phyloP scores from a whole-genome alignment of 2,113 vertebrate species.

The Apistogramma diplotaenia region DNA sequence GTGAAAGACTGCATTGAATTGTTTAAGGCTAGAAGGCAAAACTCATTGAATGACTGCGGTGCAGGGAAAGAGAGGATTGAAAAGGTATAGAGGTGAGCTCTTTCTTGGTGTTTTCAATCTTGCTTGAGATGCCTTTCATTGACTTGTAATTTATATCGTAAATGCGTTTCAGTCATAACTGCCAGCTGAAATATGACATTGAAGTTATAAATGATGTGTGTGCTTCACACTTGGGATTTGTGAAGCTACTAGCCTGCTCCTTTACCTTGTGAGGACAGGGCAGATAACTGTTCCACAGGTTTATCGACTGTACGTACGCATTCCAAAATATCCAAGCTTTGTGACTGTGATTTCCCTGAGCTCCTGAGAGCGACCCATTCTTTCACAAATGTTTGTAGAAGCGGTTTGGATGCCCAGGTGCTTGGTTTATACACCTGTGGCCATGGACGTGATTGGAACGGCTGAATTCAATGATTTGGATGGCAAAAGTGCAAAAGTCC shows the following conservation, averaged over 20 bases:
- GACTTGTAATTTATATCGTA: neutral
- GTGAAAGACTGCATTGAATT: neutral
- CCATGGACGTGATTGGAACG: too few species aligned
- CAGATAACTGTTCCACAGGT: neutral
- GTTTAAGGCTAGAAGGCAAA: neutral
- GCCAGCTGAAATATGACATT: neutral
- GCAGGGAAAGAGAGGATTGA: neutral
- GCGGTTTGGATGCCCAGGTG: too few species aligned
- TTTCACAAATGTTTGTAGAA: too few species aligned
- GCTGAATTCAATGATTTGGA: too few species aligned
- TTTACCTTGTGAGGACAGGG: neutral
- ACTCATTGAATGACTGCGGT: too few species aligned
- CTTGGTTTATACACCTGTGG: too few species aligned
- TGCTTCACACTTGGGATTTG: neutral
- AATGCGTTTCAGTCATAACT: neutral
- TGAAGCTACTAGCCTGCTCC: neutral
- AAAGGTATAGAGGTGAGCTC: neutral
- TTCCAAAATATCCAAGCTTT: neutral
- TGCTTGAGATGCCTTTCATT: neutral
- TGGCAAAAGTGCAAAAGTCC: too few species aligned
- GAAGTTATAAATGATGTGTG: neutral
- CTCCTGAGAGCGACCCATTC: too few species aligned
- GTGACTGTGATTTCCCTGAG: neutral
- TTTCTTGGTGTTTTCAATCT: neutral
- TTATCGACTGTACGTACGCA: neutral